Evolutionary conservation across 2,113 vertebrate species (phyloP), one percentile per base, ranked within the genome.

Genomic region (Sebastes fasciatus): DNA sequence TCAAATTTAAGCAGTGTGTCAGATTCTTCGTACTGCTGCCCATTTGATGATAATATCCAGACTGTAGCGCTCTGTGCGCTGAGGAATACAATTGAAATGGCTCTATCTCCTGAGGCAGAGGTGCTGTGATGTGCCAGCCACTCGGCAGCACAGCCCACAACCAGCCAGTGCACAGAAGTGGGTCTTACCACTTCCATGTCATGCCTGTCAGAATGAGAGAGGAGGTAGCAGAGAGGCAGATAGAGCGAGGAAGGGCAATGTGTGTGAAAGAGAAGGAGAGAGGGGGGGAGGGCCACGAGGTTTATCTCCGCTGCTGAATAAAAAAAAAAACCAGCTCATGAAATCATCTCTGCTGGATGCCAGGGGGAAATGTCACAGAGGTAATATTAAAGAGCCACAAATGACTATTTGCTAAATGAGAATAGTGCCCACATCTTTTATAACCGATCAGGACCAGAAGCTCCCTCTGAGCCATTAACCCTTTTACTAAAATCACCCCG

Each of bases 101-200:
- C 67, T 86, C 77, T 84, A 90, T 94, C 90, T 90, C 89, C 80
- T 54, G 72, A 90, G 90, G 88, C 88, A 87, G 82, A 89, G 82
- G 85, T 79, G 82, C 84, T 89, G 80, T 79, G 86, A 89, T 88
- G 87, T 90, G 88, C 80, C 86, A 88, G 85, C 82, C 85, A 85
- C 89, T 93, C 81, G 74, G 71, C 79, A 79, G 79, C 85, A 85
- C 80, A 87, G 71, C 82, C 85, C 76, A 86, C 65, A 86, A 83
- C 73, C 84, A 75, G 81, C 69, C 9, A 82, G 79, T 78, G 77
- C 65, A 88, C 78, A 87, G 86, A 90, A 85, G 83, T 83, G 77
- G 85, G 81, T 74, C 78, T 90, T 82, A 82, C 79, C 75, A 75
- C 83, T 79, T 85, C 75, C 87, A 85, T 88, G 86, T 91, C 86